These are phyloP conservation scores for Drosophila serrata DNA, from an alignment of 1,140 invertebrate species.

Conservation along the genomic window DNA sequence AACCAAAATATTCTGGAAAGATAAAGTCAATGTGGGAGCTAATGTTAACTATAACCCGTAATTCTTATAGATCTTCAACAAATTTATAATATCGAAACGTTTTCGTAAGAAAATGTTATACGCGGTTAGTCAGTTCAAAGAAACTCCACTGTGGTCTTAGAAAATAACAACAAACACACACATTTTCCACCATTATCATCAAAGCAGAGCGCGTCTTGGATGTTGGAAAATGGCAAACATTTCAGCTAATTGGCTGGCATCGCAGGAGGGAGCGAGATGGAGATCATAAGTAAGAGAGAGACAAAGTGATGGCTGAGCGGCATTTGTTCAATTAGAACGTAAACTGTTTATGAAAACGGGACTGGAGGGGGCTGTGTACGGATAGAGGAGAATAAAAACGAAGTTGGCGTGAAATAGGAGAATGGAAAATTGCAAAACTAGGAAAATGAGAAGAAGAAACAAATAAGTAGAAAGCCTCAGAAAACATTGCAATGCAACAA, in stretches of 20 bases:
- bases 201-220: conserved; percentile 48
- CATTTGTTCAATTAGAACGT: conserved; percentile 76
- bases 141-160: conserved; percentile 5
- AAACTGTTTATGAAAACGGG: conserved; percentile 35
- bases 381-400: conserved; percentile 9
- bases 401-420: conserved; percentile 54
- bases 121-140: background rate
- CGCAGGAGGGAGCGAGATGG: background rate
- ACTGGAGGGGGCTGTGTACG: background rate
- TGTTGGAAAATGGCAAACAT: conserved; percentile 53
- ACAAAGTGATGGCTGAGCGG: conserved; percentile 7
- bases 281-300: background rate
- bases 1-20: too few species aligned
- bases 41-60: too few species aligned
- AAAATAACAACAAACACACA: conserved; percentile 25
- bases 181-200: conserved; percentile 52
- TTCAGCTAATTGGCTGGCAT: conserved; percentile 54
- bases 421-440: conserved; percentile 6
- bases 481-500: conserved; percentile 9
- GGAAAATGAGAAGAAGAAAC: conserved; percentile 2
- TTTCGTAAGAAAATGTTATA: background rate
- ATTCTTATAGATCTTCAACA: too few species aligned
- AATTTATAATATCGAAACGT: too few species aligned
- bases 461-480: conserved; percentile 3
- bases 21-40: too few species aligned